A percentile compares a stretch with the other conserved stretches of the same genome.
Conservation (phyloP, 2,113 vertebrate species). For the Limanda limanda region DNA sequence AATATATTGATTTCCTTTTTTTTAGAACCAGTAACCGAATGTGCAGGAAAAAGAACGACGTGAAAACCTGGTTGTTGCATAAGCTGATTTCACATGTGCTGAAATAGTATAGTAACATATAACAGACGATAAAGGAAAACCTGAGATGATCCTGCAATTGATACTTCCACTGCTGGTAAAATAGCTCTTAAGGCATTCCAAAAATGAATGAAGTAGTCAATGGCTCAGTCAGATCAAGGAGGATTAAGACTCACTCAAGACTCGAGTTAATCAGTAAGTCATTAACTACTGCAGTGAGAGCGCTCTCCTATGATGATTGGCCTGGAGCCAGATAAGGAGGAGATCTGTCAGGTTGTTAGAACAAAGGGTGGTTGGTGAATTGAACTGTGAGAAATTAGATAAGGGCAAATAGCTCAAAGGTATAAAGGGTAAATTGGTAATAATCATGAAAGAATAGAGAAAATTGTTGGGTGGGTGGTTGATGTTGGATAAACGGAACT, state of each 20-base stretch:
- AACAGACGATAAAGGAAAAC: neutral
- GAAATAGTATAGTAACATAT: neutral
- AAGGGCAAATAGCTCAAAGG: too few species aligned
- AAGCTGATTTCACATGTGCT: neutral
- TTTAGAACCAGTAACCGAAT: neutral
- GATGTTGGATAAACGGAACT: too few species aligned
- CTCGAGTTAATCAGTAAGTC: conserved; percentile 5
- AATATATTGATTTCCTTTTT: neutral
- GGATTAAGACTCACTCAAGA: conserved; percentile 24
- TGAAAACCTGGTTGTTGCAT: conserved; percentile 1
- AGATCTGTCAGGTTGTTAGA: conserved; percentile 21
- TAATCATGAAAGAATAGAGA: too few species aligned
- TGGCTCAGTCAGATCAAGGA: conserved; percentile 5
- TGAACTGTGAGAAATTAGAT: conserved; percentile 3
- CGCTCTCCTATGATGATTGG: conserved; percentile 15
- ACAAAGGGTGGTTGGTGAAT: conserved; percentile 37
- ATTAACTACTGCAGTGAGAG: conserved; percentile 23
- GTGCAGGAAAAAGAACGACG: neutral
- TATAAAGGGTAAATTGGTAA: too few species aligned
- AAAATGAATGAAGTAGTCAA: conserved; percentile 7
- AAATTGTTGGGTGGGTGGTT: too few species aligned
- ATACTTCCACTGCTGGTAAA: neutral
- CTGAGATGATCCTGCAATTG: neutral
- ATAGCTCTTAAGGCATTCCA: conserved; percentile 3
- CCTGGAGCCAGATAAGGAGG: conserved; percentile 12